These are phyloP conservation scores for Rhynchomys soricoides DNA, from an alignment of 2,113 vertebrate species.

Conservation along the genomic window DNA sequence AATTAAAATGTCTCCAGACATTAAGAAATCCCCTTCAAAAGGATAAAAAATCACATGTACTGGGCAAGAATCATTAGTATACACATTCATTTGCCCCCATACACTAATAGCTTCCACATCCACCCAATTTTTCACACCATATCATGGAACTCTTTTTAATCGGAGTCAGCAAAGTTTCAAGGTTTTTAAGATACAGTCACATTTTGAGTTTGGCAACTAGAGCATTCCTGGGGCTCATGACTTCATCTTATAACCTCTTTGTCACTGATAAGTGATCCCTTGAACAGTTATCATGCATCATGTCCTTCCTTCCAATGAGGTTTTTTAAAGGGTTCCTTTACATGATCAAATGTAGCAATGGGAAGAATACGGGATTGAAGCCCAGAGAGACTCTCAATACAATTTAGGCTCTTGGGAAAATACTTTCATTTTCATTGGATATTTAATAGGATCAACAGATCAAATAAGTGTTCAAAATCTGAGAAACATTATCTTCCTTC, in stretches of 20 bases:
- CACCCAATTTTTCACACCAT: background rate
- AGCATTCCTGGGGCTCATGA: background rate
- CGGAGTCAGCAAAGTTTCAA: background rate
- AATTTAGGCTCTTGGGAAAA: background rate
- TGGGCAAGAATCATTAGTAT: background rate
- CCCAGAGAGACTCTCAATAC: background rate
- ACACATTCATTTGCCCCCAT: background rate
- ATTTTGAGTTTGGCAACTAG: background rate
- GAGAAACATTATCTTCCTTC: too few relatives aligned
- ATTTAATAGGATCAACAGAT: background rate
- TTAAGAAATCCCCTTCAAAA: background rate
- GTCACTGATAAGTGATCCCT: background rate
- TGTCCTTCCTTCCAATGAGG: background rate
- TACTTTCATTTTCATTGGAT: background rate
- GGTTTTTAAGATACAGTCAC: background rate
- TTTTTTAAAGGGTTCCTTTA: background rate
- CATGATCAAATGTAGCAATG: background rate
- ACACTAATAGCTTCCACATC: rapidly evolving
- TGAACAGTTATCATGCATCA: background rate
- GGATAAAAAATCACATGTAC: background rate
- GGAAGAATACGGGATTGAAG: background rate
- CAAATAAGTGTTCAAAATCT: background rate
- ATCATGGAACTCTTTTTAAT: background rate
- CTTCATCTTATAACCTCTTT: background rate
- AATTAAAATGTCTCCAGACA: background rate